Conservation (phyloP, 2,888 invertebrate species). For the Pseudococcus viburni region DNA sequence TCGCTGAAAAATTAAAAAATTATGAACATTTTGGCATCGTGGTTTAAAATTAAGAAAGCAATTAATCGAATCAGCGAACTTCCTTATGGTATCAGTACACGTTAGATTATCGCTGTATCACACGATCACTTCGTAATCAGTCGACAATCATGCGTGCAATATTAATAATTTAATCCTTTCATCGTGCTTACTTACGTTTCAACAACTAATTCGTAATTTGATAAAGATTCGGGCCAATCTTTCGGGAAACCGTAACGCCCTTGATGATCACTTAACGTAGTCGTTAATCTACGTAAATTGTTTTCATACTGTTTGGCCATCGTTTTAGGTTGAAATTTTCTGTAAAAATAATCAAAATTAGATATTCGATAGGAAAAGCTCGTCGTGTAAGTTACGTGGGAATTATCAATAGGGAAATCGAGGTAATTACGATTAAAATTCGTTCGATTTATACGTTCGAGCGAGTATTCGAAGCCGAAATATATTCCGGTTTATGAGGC, state of each 20-base stretch:
- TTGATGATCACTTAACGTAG: slow-evolving; percentile 85
- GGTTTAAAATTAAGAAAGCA: neutral
- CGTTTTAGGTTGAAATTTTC: slow-evolving; percentile 93
- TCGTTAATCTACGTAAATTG: slow-evolving; percentile 86
- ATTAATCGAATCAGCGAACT: slow-evolving; percentile 5
- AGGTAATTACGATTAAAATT: neutral
- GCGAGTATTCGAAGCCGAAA: neutral
- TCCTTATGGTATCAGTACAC: neutral
- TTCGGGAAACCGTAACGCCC: slow-evolving; percentile 79
- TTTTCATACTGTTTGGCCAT: slow-evolving; percentile 89
- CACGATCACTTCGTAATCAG: slow-evolving; percentile 22
- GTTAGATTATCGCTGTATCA: neutral
- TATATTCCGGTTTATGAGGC: neutral
- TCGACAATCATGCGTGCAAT: slow-evolving; percentile 31
- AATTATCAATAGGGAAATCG: neutral
- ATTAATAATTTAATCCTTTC: slow-evolving; percentile 35
- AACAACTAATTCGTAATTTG: slow-evolving; percentile 86
- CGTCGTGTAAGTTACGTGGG: neutral
- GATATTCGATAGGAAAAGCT: neutral
- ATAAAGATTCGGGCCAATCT: slow-evolving; percentile 81
- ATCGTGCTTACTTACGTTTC: slow-evolving; percentile 81
- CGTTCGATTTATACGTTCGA: neutral
- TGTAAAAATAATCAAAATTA: slow-evolving; percentile 69
- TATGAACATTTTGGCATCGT: neutral
- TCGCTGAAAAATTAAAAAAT: slow-evolving; percentile 77